phyloP scores from a whole-genome alignment of 2,797 vertebrate species.

The Mormyrops boulengeri region DNA sequence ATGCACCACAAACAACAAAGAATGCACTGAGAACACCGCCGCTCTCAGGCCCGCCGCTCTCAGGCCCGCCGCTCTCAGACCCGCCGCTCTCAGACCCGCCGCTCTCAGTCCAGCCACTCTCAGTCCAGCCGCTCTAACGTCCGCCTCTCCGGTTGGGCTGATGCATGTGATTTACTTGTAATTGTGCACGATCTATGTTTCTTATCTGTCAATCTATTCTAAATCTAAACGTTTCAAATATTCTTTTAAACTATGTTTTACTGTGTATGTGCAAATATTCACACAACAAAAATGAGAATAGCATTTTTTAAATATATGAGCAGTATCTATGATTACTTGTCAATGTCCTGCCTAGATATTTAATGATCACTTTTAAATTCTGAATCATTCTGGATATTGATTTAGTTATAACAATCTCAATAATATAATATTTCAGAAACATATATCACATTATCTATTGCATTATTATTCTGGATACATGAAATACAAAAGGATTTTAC shows the following conservation, averaged over 20 bases:
- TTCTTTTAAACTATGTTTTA: not conserved
- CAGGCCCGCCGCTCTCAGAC: no score
- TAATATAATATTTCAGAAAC: not conserved
- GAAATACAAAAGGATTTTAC: not conserved
- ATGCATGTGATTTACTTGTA: not conserved
- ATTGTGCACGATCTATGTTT: not conserved
- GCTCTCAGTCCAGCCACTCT: no score
- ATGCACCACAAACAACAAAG: not conserved
- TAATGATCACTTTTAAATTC: not conserved
- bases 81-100: not conserved
- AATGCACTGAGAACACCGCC: not conserved
- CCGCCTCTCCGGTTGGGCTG: not conserved
- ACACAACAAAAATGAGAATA: not conserved
- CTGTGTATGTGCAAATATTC: not conserved
- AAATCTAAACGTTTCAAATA: not conserved
- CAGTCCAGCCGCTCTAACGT: no score
- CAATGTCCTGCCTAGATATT: not conserved
- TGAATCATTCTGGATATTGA: not conserved
- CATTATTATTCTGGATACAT: not conserved
- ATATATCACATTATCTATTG: not conserved
- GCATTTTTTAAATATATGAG: not conserved
- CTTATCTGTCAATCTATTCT: not conserved
- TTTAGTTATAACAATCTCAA: not conserved
- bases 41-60: no score
- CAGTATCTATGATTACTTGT: not conserved